Evolutionary conservation across 2,113 vertebrate species (phyloP).

Genomic region (Nesogale talazaci): DNA sequence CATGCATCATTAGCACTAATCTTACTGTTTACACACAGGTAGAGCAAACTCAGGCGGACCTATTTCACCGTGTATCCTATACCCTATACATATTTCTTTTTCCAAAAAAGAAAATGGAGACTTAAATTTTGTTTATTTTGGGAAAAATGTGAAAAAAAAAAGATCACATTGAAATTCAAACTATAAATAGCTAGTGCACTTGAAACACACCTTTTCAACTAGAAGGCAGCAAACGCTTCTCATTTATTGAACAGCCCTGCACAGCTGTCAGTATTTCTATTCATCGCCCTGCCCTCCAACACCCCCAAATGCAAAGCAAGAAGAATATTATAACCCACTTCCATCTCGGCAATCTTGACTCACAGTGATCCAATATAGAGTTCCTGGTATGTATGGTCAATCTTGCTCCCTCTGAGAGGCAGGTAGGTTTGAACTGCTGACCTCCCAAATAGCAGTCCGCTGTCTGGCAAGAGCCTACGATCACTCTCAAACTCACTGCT

Average conservation of each 20-base stretch:
- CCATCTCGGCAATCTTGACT: too few relatives aligned
- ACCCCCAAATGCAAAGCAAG: neutral
- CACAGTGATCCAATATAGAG: too few relatives aligned
- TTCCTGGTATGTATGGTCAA: too few relatives aligned
- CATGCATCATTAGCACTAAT: neutral
- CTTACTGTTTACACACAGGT: neutral
- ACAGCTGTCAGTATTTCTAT: neutral
- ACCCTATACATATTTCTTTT: too few relatives aligned
- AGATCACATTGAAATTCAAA: constrained; percentile 19
- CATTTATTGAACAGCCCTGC: neutral
- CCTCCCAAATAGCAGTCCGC: too few relatives aligned
- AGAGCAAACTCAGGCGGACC: neutral
- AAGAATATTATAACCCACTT: neutral
- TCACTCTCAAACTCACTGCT: too few relatives aligned
- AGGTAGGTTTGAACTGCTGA: too few relatives aligned
- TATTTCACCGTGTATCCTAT: neutral
- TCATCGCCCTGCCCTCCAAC: neutral
- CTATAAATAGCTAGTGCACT: neutral
- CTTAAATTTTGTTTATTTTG: constrained; percentile 21
- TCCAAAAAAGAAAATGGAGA: neutral
- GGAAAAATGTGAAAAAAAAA: neutral
- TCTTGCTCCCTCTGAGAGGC: too few relatives aligned
- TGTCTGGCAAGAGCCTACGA: too few relatives aligned
- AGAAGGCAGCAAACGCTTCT: neutral
- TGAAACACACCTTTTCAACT: neutral